phyloP scores from a whole-genome alignment of 2,888 invertebrate species.

The Caenorhabditis sp. region DNA sequence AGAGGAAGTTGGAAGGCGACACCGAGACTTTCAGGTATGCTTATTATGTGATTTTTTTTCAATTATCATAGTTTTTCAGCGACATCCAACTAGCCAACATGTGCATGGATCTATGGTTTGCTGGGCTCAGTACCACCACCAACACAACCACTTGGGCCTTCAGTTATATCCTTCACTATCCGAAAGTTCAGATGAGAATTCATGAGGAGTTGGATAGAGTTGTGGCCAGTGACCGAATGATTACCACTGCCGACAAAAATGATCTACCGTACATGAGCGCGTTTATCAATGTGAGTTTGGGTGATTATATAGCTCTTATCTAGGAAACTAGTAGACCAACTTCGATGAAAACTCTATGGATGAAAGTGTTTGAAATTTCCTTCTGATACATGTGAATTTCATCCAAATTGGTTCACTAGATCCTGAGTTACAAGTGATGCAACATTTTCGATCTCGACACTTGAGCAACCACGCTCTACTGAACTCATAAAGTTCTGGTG shows the following conservation, averaged over 20 bases:
- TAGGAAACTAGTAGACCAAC: too few species aligned
- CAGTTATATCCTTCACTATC: conserved; percentile 64
- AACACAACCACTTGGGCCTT: conserved; percentile 69
- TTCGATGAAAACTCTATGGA: too few species aligned
- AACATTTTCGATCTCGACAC: too few species aligned
- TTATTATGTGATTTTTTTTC: not conserved
- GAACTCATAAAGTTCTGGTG: too few species aligned
- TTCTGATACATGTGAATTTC: too few species aligned
- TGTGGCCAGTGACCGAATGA: conserved; percentile 64
- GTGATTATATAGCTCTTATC: not conserved
- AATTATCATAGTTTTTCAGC: too few species aligned
- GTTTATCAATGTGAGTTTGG: conserved; percentile 68
- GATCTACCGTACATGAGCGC: conserved; percentile 66
- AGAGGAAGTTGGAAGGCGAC: conserved; percentile 55
- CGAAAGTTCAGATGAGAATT: conserved; percentile 63
- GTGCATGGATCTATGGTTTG: conserved; percentile 69
- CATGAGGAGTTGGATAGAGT: conserved; percentile 69
- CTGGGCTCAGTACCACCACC: conserved; percentile 70
- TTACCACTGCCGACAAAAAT: conserved; percentile 71
- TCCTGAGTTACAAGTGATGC: too few species aligned
- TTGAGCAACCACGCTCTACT: too few species aligned
- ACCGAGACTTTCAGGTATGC: conserved; percentile 37
- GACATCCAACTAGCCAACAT: conserved; percentile 60
- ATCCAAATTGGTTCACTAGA: too few species aligned
- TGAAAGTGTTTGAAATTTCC: not conserved